phyloP scores from a whole-genome alignment of 2,797 vertebrate species.

The Lycodopsis pacificus region DNA sequence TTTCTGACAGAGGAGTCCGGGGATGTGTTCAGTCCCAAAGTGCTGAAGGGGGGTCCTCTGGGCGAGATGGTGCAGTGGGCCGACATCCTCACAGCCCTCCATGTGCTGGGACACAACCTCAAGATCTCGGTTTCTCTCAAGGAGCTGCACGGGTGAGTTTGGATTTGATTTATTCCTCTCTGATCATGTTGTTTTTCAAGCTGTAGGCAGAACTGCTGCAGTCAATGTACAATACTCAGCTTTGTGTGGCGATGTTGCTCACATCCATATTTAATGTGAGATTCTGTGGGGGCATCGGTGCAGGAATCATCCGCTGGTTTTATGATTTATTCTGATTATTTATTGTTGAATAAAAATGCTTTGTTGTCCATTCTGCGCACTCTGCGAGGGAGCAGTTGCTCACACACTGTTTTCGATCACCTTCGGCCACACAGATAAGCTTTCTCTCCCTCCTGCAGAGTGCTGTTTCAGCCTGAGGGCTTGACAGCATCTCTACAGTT shows the following conservation, averaged over 20 bases:
- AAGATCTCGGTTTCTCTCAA: constrained; percentile 90
- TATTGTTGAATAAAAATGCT: constrained; percentile 7
- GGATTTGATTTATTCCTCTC: constrained; percentile 60
- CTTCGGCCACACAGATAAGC: constrained; percentile 53
- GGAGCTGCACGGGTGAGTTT: constrained; percentile 96
- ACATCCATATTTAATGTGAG: neutral
- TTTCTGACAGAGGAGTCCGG: constrained; percentile 98
- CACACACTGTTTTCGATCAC: constrained; percentile 42
- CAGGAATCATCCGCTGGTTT: neutral
- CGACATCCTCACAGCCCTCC: constrained; percentile 93
- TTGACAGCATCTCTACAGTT: constrained; percentile 54
- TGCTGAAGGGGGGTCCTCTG: constrained; percentile 96
- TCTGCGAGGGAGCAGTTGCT: constrained; percentile 24
- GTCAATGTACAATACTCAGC: neutral
- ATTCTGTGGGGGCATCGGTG: neutral
- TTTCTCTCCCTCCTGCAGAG: constrained; percentile 50
- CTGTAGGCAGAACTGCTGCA: constrained; percentile 7
- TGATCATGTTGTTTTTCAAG: neutral
- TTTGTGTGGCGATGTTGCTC: neutral
- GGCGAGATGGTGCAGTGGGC: constrained; percentile 99
- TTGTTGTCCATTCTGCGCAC: neutral
- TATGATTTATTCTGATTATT: neutral
- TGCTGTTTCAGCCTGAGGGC: constrained; percentile 49
- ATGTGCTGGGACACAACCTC: constrained; percentile 93
- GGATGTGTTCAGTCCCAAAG: constrained; percentile 96